Evolutionary conservation across 2,888 invertebrate genomes (phyloP), one percentile per base, ranked within the genome.

Genomic region (Hirudinaria manillensis): DNA sequence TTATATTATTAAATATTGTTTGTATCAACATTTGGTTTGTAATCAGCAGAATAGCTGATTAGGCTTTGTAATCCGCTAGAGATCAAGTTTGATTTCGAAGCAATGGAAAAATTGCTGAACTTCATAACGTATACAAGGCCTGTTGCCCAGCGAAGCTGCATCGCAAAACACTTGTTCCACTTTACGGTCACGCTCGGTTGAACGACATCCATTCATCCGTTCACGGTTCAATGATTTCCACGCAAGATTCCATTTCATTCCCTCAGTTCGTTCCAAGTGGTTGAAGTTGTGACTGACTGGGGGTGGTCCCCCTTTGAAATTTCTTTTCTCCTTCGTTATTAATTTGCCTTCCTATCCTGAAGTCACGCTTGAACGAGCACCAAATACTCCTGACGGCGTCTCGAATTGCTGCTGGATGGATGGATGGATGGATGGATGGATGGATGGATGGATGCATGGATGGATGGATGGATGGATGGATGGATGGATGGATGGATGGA

Each of bases 211-310:
- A 61, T 61, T 61, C 61, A 61, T 61, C 61, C 29, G 2, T 61
- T 29, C 61, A 61, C 61, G 61, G 24, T 27, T 29, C 21, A 29
- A 61, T 61, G 61, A 61, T 61, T 61, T 61, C n/a, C 61, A 61
- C 61, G 61, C 61, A 61, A 61, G 61, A 61, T 61, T 61, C 61
- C 61, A 61, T 61, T 61, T 29, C 61, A 61, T 61, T 61, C 61
- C 61, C 29, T 29, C 61, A n/a, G 61, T 61, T 61, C 61, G 61
- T 61, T 61, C 29, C 61, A 29, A 29, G n/a, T 61, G 21, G 61
- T 61, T 29, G 61, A 29, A 24, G 61, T 61, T 61, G 3, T 61
- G 61, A 61, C n/a, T 61, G 61, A 61, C 61, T 61, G 24, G 61
- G n/a, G 29, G 61, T 4, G 29, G 61, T 29, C n/a, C 21, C 10